These are phyloP conservation scores for Drosophila simulans DNA, from an alignment of 1,140 invertebrate species.

Conservation along the genomic window DNA sequence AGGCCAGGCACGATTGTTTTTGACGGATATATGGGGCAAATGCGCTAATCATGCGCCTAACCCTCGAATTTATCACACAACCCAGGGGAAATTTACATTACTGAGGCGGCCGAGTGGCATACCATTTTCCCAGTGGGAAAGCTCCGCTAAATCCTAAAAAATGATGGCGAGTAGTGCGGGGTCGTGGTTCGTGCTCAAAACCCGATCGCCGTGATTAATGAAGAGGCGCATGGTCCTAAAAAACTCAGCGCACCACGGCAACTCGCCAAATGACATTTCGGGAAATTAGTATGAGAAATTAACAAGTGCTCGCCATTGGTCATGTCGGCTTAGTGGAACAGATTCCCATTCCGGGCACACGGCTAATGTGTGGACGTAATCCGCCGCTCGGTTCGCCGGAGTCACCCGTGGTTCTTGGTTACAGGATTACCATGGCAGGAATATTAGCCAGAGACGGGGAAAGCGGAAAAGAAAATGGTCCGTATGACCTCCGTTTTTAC, in stretches of 20 bases:
- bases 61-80: constrained; percentile 45
- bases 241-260: constrained; percentile 32
- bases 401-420: constrained; percentile 48
- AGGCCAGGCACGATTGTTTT: constrained; percentile 20
- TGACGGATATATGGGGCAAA: constrained; percentile 8
- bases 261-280: constrained; percentile 24
- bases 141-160: constrained; percentile 75
- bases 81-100: constrained; percentile 40
- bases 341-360: constrained; percentile 14
- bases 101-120: constrained; percentile 2
- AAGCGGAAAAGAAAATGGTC: too few relatives aligned
- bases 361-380: constrained; percentile 72
- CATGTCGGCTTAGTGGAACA: constrained; percentile 69
- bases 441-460: too few relatives aligned
- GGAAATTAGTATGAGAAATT: constrained; percentile 73
- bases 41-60: constrained; percentile 55
- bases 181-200: constrained; percentile 64
- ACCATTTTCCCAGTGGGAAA: constrained; percentile 33
- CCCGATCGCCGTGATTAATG: constrained; percentile 80
- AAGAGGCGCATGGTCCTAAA: constrained; percentile 45
- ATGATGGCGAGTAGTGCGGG: constrained; percentile 66
- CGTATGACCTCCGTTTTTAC: not conserved
- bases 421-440: constrained; percentile 52
- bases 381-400: constrained; percentile 26
- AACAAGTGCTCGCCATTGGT: constrained; percentile 77